Conservation (phyloP, 2,113 vertebrate species). For the Dissostichus mawsoni region DNA sequence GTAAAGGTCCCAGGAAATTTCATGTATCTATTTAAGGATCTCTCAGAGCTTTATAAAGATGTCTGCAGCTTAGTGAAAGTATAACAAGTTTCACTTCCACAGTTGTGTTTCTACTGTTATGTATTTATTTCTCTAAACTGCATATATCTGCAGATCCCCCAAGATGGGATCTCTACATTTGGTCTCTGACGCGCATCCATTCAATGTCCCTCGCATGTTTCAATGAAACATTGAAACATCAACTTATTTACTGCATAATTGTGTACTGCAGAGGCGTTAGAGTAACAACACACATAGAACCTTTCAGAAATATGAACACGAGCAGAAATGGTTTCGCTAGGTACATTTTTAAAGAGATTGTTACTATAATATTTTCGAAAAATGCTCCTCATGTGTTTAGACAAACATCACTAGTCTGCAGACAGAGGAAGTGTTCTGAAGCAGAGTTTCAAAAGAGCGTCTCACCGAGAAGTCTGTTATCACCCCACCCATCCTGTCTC, state of each 20-base stretch:
- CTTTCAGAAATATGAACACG: not conserved
- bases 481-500: conserved; percentile 75
- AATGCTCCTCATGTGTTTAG: not conserved
- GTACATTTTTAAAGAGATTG: not conserved
- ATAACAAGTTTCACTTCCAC: conserved; percentile 43
- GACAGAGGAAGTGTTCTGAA: conserved; percentile 70
- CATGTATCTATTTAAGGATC: not conserved
- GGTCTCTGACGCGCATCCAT: not conserved
- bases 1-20: not conserved
- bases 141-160: no score
- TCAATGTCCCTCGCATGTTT: not conserved
- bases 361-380: not conserved
- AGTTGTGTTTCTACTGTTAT: not conserved
- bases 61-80: not conserved
- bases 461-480: conserved; percentile 63
- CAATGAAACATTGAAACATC: not conserved
- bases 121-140: not conserved
- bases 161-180: no score
- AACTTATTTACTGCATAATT: not conserved
- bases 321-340: not conserved
- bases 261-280: not conserved
- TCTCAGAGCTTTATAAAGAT: not conserved
- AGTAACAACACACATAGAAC: not conserved
- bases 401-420: conserved; percentile 40
- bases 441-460: conserved; percentile 55